phyloP scores from a whole-genome alignment of 2,113 vertebrate species.

The Hoplias malabaricus region DNA sequence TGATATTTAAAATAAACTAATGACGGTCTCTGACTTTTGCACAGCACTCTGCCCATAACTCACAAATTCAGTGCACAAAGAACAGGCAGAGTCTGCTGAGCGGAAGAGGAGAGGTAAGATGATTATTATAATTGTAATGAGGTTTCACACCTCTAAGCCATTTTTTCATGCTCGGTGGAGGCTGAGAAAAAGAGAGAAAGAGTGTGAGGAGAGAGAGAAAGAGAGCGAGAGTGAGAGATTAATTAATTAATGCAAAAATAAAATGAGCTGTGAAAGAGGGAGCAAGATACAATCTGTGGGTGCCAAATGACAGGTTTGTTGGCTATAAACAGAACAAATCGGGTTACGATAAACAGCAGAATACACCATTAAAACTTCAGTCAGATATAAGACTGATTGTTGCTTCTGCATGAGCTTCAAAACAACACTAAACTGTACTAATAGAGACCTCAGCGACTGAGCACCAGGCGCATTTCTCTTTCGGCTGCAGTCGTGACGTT shows the following conservation, averaged over 20 bases:
- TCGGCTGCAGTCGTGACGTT: not conserved
- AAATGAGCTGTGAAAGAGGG: slow-evolving; percentile 21
- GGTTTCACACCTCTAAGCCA: slow-evolving; percentile 50
- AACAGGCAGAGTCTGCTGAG: not conserved
- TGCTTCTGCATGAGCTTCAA: not conserved
- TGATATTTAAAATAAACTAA: no score
- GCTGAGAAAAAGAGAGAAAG: not conserved
- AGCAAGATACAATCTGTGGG: slow-evolving; percentile 52
- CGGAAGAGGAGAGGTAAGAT: not conserved
- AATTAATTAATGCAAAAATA: slow-evolving; percentile 15
- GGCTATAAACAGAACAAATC: slow-evolving; percentile 58
- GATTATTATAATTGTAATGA: slow-evolving; percentile 50
- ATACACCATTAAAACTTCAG: not conserved
- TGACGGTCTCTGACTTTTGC: no score
- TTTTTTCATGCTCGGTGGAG: slow-evolving; percentile 11
- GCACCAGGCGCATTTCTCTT: not conserved
- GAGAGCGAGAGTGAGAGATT: slow-evolving; percentile 39
- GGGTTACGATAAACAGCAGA: slow-evolving; percentile 32
- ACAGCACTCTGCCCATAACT: no score
- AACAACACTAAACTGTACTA: not conserved
- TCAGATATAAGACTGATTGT: not conserved
- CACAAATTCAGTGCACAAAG: not conserved
- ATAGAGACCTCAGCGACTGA: not conserved
- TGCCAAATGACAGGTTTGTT: slow-evolving; percentile 54
- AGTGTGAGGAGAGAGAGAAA: slow-evolving; percentile 27